These are phyloP conservation scores for Plectrocnemia conspersa DNA, from an alignment of 1,140 invertebrate genomes.

Conservation along the genomic window DNA sequence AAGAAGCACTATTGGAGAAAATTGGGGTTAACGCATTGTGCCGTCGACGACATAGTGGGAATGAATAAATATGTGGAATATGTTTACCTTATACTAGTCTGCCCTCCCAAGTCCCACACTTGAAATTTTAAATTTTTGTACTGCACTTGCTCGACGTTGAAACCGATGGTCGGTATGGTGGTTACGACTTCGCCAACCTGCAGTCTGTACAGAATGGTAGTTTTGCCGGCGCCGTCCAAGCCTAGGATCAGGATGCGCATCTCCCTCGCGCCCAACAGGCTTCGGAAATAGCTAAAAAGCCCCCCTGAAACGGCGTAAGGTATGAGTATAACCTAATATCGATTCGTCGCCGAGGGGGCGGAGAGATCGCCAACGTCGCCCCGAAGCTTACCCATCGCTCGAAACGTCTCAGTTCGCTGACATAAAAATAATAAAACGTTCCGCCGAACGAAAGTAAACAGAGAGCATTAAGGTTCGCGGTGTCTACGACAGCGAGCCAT, in stretches of 20 bases:
- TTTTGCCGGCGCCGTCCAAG: conserved; percentile 97
- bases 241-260: conserved; percentile 98
- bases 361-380: neutral
- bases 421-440: no score
- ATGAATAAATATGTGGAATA: neutral
- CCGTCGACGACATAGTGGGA: neutral
- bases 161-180: conserved; percentile 96
- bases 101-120: conserved; percentile 98
- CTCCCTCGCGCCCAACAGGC: conserved; percentile 87
- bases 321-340: conserved; percentile 33
- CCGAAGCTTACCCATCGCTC: no score
- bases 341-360: conserved; percentile 11
- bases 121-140: conserved; percentile 96
- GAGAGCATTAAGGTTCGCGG: no score
- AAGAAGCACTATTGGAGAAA: no score
- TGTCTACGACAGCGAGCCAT: neutral
- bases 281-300: conserved; percentile 91
- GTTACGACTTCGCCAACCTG: conserved; percentile 99
- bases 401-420: no score
- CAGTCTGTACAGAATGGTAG: conserved; percentile 96
- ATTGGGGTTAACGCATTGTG: neutral
- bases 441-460: no score
- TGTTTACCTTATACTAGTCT: conserved; percentile 76
- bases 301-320: conserved; percentile 64
- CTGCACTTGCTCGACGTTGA: conserved; percentile 95